Conservation (phyloP, 2,113 vertebrate genomes). For the Indicator maculatus region DNA sequence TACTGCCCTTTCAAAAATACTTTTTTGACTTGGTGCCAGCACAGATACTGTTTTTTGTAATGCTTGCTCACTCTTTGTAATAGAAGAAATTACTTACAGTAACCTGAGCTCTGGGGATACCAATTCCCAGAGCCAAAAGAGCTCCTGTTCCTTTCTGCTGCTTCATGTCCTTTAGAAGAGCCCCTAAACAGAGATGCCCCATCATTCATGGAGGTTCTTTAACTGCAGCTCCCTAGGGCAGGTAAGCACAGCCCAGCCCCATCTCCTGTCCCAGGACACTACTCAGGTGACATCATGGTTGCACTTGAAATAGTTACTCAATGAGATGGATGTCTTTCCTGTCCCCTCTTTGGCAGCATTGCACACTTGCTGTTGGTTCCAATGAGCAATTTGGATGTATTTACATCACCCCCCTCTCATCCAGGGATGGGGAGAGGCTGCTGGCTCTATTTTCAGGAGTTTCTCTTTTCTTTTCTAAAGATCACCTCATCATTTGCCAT, state of each 20-base stretch:
- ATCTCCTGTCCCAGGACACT: not conserved
- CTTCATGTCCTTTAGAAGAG: not conserved
- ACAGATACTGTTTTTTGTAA: not conserved
- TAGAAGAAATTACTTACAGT: not conserved
- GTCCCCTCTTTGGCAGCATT: not conserved
- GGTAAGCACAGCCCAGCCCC: not conserved
- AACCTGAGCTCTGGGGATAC: not conserved
- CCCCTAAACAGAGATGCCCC: too few species aligned
- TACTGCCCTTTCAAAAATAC: not conserved
- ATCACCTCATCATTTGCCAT: not conserved
- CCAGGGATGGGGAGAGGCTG: not conserved
- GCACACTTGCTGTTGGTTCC: not conserved
- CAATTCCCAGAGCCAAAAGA: not conserved
- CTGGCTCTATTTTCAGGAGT: not conserved
- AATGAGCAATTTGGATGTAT: not conserved
- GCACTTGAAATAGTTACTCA: not conserved
- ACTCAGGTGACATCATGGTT: fast-evolving
- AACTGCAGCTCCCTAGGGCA: not conserved
- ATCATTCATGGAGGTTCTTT: not conserved
- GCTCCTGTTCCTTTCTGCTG: not conserved
- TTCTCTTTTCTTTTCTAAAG: not conserved
- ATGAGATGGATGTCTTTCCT: fast-evolving
- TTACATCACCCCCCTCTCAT: not conserved
- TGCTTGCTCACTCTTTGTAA: not conserved
- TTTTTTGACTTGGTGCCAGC: not conserved